phyloP scores from a whole-genome alignment of 2,888 invertebrate genomes.

The Oegoconia quadripuncta region DNA sequence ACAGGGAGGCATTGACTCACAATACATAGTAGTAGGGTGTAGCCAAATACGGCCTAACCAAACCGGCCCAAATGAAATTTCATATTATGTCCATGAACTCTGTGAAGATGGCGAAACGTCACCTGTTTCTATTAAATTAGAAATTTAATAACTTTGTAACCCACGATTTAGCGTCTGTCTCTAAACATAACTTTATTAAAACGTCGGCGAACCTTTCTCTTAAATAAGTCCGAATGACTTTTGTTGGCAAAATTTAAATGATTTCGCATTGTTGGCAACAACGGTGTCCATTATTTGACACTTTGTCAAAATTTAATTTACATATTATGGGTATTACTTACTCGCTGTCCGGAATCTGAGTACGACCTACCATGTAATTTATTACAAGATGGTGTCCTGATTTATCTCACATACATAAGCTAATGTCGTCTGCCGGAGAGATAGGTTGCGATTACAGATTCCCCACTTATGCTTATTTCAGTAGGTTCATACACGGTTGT shows the following conservation, averaged over 20 bases:
- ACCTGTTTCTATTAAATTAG: no score
- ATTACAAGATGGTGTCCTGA: conserved; percentile 7
- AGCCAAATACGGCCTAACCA: no score
- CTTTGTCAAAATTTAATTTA: conserved; percentile 1
- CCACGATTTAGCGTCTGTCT: conserved; percentile 20
- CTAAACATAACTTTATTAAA: conserved; percentile 27
- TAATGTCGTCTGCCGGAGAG: not conserved
- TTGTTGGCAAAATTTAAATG: conserved; percentile 14
- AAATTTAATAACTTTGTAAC: conserved; percentile 25
- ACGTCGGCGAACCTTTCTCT: conserved; percentile 21
- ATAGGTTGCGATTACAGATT: not conserved
- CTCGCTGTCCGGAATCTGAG: not conserved
- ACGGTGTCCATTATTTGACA: not conserved
- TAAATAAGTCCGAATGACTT: conserved; percentile 23
- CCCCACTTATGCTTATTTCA: no score
- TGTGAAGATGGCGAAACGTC: conserved; percentile 14
- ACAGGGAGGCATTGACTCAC: no score
- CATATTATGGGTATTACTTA: not conserved
- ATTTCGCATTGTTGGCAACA: not conserved
- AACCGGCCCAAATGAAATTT: no score
- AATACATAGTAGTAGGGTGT: no score
- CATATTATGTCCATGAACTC: no score
- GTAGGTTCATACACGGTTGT: no score
- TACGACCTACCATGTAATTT: conserved; percentile 5
- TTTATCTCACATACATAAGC: conserved; percentile 5